Conservation (phyloP, 2,888 invertebrate species). For the Polyploca ridens region DNA sequence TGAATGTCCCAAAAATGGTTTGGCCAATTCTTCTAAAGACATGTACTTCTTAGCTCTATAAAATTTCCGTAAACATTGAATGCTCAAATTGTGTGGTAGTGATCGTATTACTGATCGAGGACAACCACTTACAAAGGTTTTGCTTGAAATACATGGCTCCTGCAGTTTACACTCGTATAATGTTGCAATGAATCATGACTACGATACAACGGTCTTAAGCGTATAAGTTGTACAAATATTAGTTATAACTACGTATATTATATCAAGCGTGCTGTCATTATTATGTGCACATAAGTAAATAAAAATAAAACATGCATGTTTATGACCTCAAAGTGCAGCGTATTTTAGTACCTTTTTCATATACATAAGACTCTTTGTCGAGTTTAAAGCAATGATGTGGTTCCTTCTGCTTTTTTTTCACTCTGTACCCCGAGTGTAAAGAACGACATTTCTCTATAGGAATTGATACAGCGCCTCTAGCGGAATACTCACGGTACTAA, state of each 20-base stretch:
- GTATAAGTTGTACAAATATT: background rate
- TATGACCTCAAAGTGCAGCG: background rate
- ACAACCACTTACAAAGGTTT: background rate
- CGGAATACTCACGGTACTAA: too few species aligned
- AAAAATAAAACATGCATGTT: background rate
- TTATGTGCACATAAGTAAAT: background rate
- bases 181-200: constrained; percentile 8
- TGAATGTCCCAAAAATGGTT: too few species aligned
- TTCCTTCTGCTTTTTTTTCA: too few species aligned
- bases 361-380: too few species aligned
- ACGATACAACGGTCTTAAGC: background rate
- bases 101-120: background rate
- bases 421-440: too few species aligned
- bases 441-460: too few species aligned
- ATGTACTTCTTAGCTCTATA: background rate
- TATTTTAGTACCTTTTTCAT: background rate
- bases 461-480: too few species aligned
- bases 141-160: background rate
- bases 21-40: too few species aligned
- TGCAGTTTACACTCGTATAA: constrained; percentile 6
- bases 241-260: background rate
- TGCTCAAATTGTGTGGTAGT: background rate
- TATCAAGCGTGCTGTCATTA: background rate
- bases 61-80: background rate
- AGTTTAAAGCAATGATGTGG: too few species aligned